These are phyloP conservation scores for Caiman crocodilus DNA, from an alignment of 2,797 vertebrate species.

Conservation along the genomic window DNA sequence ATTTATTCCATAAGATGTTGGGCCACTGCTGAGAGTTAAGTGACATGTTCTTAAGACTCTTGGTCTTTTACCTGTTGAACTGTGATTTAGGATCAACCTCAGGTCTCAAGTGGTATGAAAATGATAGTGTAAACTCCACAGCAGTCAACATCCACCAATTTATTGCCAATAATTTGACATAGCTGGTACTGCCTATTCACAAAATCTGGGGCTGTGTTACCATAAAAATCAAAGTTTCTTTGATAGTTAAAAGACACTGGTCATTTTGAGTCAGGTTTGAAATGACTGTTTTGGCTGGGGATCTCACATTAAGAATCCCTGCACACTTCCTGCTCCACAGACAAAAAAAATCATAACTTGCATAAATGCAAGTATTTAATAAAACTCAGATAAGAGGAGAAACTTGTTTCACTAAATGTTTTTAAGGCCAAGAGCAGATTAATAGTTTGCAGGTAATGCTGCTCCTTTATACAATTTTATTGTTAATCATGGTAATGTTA, in stretches of 20 bases:
- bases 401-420: constrained; percentile 54
- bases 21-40: background rate
- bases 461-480: constrained; percentile 61
- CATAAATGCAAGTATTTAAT: constrained; percentile 66
- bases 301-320: constrained; percentile 34
- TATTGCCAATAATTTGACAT: background rate
- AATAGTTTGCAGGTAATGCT: constrained; percentile 57
- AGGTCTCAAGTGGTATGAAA: constrained; percentile 7
- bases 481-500: constrained; percentile 55
- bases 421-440: constrained; percentile 67
- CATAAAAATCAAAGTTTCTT: constrained; percentile 25
- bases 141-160: rapidly evolving
- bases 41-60: background rate
- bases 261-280: constrained; percentile 32
- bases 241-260: background rate
- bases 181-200: background rate
- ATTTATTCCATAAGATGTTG: background rate
- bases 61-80: constrained; percentile 15
- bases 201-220: background rate
- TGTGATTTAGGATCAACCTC: constrained; percentile 44
- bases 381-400: constrained; percentile 58
- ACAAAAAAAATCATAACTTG: constrained; percentile 57
- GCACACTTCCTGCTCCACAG: constrained; percentile 21
- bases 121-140: background rate
- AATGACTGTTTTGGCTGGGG: constrained; percentile 35